A percentile compares a stretch with the other conserved stretches of the same genome.
These are phyloP conservation scores for Macrophya alboannulata DNA, from an alignment of 2,888 invertebrate genomes.

Conservation along the genomic window DNA sequence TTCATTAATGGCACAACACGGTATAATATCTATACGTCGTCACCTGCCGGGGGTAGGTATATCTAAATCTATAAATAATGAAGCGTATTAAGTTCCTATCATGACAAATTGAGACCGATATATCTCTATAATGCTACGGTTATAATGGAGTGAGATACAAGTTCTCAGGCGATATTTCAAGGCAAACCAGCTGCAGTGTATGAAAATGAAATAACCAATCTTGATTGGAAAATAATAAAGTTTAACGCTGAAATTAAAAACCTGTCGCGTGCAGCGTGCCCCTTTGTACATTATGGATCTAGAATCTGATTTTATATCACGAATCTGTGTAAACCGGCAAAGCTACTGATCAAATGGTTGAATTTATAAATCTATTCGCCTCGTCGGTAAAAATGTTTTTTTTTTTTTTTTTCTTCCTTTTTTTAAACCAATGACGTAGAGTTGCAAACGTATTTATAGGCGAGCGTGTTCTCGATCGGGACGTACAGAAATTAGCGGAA, in stretches of 20 bases:
- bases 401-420: background rate
- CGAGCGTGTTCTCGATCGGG: background rate
- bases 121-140: background rate
- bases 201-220: background rate
- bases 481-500: background rate
- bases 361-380: background rate
- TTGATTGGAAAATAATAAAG: constrained; percentile 16
- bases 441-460: background rate
- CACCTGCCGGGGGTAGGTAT: background rate
- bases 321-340: constrained; percentile 1
- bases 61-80: background rate
- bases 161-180: background rate
- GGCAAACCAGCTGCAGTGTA: background rate
- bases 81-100: background rate
- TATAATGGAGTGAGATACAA: background rate
- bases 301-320: background rate
- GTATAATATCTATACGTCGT: background rate
- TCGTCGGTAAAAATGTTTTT: background rate
- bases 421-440: background rate
- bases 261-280: background rate
- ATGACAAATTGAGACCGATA: constrained; percentile 13
- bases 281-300: background rate
- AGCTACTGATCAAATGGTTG: background rate
- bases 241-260: constrained; percentile 20
- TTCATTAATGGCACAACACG: constrained; percentile 6